phyloP scores from a whole-genome alignment of 2,797 vertebrate species.

The Eulemur mongoz region DNA sequence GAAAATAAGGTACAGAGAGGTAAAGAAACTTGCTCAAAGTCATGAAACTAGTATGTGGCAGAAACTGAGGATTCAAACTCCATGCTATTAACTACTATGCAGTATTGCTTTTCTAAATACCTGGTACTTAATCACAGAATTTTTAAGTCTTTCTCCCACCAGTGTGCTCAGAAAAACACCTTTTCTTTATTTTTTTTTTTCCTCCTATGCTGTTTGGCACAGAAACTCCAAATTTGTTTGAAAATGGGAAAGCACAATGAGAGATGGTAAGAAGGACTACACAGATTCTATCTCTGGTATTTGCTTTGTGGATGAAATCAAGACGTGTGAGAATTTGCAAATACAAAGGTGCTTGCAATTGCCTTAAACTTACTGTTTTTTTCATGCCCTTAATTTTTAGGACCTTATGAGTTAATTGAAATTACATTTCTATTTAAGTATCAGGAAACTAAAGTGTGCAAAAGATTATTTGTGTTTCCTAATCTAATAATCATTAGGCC shows the following conservation, averaged over 20 bases:
- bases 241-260: neutral
- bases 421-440: slow-evolving; percentile 14
- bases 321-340: neutral
- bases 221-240: neutral
- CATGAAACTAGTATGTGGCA: neutral
- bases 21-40: neutral
- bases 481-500: neutral
- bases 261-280: neutral
- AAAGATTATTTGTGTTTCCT: neutral
- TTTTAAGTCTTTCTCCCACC: neutral
- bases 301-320: slow-evolving; percentile 9
- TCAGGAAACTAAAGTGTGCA: neutral
- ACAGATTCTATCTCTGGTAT: neutral
- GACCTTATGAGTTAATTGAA: slow-evolving; percentile 9
- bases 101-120: neutral
- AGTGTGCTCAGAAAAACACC: neutral
- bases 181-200: neutral
- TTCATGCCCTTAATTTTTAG: slow-evolving; percentile 4
- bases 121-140: neutral
- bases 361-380: neutral
- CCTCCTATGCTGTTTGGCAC: neutral
- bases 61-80: neutral
- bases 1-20: slow-evolving; percentile 11
- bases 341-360: neutral
- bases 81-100: neutral